Evolutionary conservation across 2,888 invertebrate genomes (phyloP).

Genomic region (Sepiola atlantica): DNA sequence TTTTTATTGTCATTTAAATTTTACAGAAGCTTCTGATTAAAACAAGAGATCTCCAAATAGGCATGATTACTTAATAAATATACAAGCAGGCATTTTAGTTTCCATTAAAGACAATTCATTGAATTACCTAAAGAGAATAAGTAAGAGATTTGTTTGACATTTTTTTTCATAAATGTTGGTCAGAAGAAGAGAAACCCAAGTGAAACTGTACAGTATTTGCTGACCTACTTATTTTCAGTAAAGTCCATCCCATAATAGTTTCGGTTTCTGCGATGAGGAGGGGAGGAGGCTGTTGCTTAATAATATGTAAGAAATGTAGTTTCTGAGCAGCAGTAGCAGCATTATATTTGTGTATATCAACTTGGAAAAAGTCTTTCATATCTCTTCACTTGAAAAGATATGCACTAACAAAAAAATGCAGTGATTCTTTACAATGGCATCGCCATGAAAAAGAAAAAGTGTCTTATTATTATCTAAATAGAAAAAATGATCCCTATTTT

Average conservation of each 20-base stretch:
- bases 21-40: too few species aligned
- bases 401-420: not conserved
- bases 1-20: too few species aligned
- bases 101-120: not conserved
- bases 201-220: not conserved
- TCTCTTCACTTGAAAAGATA: not conserved
- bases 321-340: not conserved
- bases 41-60: too few species aligned
- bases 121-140: not conserved
- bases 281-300: not conserved
- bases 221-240: not conserved
- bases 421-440: too few species aligned
- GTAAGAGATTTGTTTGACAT: not conserved
- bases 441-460: too few species aligned
- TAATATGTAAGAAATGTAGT: not conserved
- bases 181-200: not conserved
- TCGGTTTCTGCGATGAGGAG: not conserved
- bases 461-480: too few species aligned
- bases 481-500: too few species aligned
- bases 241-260: conserved; percentile 32
- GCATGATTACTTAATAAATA: too few species aligned
- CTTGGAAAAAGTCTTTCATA: not conserved
- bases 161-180: not conserved
- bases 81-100: not conserved
- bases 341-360: not conserved